Evolutionary conservation across 1,140 invertebrate species (phyloP).

Genomic region (Mizuhopecten yessoensis): DNA sequence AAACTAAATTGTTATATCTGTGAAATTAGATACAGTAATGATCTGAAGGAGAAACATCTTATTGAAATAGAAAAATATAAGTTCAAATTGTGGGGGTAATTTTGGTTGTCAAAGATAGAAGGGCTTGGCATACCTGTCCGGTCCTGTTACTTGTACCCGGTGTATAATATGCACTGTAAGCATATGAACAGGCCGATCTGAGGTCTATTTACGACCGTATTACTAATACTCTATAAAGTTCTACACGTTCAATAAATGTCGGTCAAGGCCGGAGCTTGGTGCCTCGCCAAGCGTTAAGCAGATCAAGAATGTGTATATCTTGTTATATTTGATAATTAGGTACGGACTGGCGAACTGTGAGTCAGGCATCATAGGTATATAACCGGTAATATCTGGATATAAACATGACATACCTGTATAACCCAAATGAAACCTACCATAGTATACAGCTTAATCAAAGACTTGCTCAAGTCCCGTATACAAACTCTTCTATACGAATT

Average conservation of each 20-base stretch:
- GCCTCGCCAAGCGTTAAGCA: neutral
- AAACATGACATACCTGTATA: neutral
- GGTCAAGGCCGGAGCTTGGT: neutral
- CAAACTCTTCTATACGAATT: neutral
- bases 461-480: neutral
- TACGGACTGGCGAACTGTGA: too few species aligned
- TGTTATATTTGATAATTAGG: neutral
- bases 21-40: too few species aligned
- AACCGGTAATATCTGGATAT: neutral
- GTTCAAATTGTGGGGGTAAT: too few species aligned
- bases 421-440: neutral
- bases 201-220: neutral
- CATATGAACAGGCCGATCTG: neutral
- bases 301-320: neutral
- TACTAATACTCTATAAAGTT: neutral
- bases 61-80: too few species aligned
- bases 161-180: neutral
- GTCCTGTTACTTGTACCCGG: neutral
- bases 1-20: too few species aligned
- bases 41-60: too few species aligned
- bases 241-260: neutral
- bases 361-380: neutral
- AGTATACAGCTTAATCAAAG: neutral
- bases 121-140: neutral
- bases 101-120: too few species aligned